phyloP scores from a whole-genome alignment of 2,888 invertebrate genomes.

The Callyntrura sp. region DNA sequence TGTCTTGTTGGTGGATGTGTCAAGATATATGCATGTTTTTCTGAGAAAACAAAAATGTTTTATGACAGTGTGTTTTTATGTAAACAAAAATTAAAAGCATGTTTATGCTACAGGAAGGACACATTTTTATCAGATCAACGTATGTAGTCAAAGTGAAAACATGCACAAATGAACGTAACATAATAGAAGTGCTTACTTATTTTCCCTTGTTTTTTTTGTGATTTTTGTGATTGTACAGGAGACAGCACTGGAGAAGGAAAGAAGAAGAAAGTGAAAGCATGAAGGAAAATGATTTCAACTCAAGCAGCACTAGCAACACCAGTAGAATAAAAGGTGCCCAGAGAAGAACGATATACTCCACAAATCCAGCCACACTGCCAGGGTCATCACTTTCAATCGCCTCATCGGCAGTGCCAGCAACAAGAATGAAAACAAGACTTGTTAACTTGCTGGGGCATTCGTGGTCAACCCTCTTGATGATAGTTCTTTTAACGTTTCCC shows the following conservation, averaged over 20 bases:
- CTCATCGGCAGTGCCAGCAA: not conserved
- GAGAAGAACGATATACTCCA: conserved; percentile 24
- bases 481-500: conserved; percentile 48
- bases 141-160: too few species aligned
- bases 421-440: conserved; percentile 45
- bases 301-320: not conserved
- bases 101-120: not conserved
- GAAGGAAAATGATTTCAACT: not conserved
- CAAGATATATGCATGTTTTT: not conserved
- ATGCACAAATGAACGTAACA: too few species aligned
- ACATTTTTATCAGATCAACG: too few species aligned
- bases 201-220: not conserved
- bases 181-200: too few species aligned
- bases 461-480: conserved; percentile 40
- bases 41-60: conserved; percentile 1
- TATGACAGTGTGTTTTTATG: conserved; percentile 18
- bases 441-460: conserved; percentile 26
- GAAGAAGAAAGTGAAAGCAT: not conserved
- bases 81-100: conserved; percentile 48
- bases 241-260: conserved; percentile 65
- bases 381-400: not conserved
- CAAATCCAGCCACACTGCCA: not conserved
- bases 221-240: conserved; percentile 40
- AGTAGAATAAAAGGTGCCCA: conserved; percentile 27
- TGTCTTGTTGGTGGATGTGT: not conserved